phyloP scores from a whole-genome alignment of 2,888 invertebrate genomes.

The Schizaphis graminum region DNA sequence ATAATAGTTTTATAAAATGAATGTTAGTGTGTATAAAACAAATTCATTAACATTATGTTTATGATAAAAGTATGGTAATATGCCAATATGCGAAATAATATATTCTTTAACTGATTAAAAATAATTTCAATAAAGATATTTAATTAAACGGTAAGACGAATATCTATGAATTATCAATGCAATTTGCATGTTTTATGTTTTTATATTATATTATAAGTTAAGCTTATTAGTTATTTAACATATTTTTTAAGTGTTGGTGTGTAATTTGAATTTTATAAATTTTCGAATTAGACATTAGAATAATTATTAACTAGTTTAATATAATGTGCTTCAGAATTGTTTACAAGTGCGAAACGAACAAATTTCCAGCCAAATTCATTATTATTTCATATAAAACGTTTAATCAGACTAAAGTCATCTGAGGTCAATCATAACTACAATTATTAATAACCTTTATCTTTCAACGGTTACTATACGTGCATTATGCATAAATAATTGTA shows the following conservation, averaged over 20 bases:
- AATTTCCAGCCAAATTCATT: constrained; percentile 35
- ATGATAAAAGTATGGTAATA: background rate
- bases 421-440: constrained; percentile 49
- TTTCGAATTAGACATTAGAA: background rate
- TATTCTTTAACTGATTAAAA: background rate
- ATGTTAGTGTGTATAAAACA: background rate
- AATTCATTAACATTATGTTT: background rate
- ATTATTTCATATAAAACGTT: constrained; percentile 6
- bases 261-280: background rate
- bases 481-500: constrained; percentile 18
- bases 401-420: constrained; percentile 54
- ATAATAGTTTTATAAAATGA: background rate
- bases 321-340: background rate
- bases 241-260: background rate
- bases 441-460: constrained; percentile 42
- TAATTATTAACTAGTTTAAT: background rate
- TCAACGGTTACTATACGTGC: background rate
- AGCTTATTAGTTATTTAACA: background rate
- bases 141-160: background rate
- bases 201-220: background rate
- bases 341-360: constrained; percentile 8
- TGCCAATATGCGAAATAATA: background rate
- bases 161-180: background rate
- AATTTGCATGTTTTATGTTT: background rate
- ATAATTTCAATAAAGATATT: background rate